Evolutionary conservation across 2,888 invertebrate genomes (phyloP), one percentile per base, ranked within the genome.

Genomic region (Zhengitettix transpicula): DNA sequence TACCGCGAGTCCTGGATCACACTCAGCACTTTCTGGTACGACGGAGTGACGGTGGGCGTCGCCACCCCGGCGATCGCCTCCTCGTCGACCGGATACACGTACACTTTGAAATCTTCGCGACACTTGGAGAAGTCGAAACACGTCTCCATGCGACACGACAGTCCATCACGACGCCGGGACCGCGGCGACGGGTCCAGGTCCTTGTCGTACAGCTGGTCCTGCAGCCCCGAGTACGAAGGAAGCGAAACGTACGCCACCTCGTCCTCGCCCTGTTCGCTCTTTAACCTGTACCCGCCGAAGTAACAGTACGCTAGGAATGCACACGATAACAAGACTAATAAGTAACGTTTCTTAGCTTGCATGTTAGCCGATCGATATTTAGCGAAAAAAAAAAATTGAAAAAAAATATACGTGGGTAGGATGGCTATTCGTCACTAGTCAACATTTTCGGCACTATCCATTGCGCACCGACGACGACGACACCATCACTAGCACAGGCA

Each of bases 121-220:
- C 96, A 96, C 72, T 83, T 83, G 40, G 84, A 82, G 70, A 87
- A 90, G 75, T 97, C 92, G 72, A 97, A 96, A 74, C 96, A 97
- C 52, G 87, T 92, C 72, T 93, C 91, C 95, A 96, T 95, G 61
- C 89, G 82, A 73, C 93, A 93, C 40, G 28, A n/a, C 40, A 40
- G 55, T 11, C n/a, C 9, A 8, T 40, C 41, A 17, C 15, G 10
- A 5, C 53, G 53, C 40, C 58, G 58, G 11, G 14, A 16, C 17
- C 52, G 51, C 16, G 52, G 40, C 15, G 52, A 41, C 12, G 47
- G 14, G 40, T 55, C 55, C 55, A 55, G n/a, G 15, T 55, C 55
- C 7, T 40, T 28, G n/a, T 28, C 41, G 28, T 28, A 40, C 40
- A 55, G 55, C 40, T 55, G 55, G 10, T 28, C n/a, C 15, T 55